A percentile compares a stretch with the other conserved stretches of the same genome.
Evolutionary conservation across 2,888 invertebrate species (phyloP).

Genomic region (Melolontha melolontha): DNA sequence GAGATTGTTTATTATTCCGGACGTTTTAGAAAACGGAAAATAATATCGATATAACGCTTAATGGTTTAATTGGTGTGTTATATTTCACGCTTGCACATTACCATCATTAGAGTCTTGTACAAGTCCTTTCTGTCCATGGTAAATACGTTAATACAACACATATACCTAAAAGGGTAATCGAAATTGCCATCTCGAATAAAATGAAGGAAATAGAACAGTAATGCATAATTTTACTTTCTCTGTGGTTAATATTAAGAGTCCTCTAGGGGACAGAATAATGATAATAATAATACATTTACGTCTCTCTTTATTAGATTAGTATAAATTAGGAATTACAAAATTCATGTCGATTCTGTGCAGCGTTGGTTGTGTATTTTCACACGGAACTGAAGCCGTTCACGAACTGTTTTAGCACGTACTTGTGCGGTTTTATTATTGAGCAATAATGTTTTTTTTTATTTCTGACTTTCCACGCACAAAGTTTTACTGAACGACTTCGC

Average conservation of each 20-base stretch:
- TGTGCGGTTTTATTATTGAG: too few species aligned
- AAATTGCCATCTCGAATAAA: conserved; percentile 45
- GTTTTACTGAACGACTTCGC: neutral
- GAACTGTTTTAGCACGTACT: neutral
- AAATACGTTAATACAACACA: conserved; percentile 2
- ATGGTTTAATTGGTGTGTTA: conserved; percentile 43
- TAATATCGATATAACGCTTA: conserved; percentile 29
- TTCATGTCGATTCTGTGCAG: conserved; percentile 21
- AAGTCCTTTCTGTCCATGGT: conserved; percentile 11
- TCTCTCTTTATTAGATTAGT: conserved; percentile 15
- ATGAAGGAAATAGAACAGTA: conserved; percentile 36
- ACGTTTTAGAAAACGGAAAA: conserved; percentile 28
- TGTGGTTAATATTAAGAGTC: conserved; percentile 36
- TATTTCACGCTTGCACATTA: conserved; percentile 40
- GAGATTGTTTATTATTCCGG: conserved; percentile 31
- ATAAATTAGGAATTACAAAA: conserved; percentile 36
- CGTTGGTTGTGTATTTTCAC: conserved; percentile 15
- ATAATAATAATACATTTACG: conserved; percentile 29
- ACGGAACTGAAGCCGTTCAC: conserved; percentile 8
- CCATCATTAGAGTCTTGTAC: conserved; percentile 25
- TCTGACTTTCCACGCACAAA: neutral
- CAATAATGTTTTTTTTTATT: too few species aligned
- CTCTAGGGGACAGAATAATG: conserved; percentile 37
- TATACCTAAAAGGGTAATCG: conserved; percentile 48
- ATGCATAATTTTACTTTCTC: conserved; percentile 44